Conservation (phyloP, 2,797 vertebrate species). For the Enteromius unitaeniatus region DNA sequence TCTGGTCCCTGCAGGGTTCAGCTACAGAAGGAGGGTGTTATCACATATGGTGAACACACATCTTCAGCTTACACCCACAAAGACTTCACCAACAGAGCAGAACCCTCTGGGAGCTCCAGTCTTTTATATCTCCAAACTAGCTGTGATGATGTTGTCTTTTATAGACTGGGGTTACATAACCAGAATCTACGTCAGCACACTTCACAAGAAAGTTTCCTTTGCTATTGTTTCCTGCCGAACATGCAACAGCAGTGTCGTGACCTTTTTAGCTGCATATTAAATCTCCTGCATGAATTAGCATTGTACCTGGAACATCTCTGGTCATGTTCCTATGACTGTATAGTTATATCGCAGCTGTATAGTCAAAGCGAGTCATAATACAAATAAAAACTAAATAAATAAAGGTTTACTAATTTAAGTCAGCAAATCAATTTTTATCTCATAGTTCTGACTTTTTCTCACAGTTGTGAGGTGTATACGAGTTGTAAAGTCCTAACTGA, state of each 20-base stretch:
- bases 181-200: slow-evolving; percentile 13
- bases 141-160: slow-evolving; percentile 39
- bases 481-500: background rate
- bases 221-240: slow-evolving; percentile 2
- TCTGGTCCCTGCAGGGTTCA: slow-evolving; percentile 41
- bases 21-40: slow-evolving; percentile 41
- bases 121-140: slow-evolving; percentile 40
- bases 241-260: slow-evolving; percentile 1
- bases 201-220: slow-evolving; percentile 37
- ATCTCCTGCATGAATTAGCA: slow-evolving; percentile 9
- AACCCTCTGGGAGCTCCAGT: slow-evolving; percentile 46
- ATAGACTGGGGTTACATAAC: slow-evolving; percentile 49
- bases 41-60: slow-evolving; percentile 48
- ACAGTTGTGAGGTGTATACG: background rate
- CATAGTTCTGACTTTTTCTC: background rate
- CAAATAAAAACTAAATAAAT: background rate
- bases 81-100: slow-evolving; percentile 36
- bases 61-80: slow-evolving; percentile 56
- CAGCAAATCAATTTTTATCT: background rate
- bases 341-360: too few relatives aligned
- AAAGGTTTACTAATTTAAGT: background rate
- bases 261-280: slow-evolving; percentile 10
- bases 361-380: background rate
- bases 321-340: background rate
- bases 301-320: background rate